Percentiles rank a stretch among this genome's conserved stretches.
Conservation (phyloP, 2,888 invertebrate species). For the Cosmia pyralina region DNA sequence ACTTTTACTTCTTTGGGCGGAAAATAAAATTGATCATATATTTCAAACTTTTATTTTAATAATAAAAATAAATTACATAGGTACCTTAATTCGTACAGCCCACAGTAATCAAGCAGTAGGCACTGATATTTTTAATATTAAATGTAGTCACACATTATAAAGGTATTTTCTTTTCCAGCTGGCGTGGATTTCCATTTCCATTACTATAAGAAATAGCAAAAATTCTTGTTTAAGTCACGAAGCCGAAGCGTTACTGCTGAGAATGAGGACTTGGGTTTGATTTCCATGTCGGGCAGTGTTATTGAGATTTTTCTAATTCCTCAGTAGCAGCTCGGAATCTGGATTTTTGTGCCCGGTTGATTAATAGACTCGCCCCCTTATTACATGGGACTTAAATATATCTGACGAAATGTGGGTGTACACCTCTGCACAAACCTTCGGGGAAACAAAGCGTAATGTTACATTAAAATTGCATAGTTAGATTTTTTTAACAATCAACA, state of each 20-base stretch:
- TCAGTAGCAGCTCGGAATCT: not conserved
- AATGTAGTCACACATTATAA: constrained; percentile 6
- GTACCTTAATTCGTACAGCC: constrained; percentile 42
- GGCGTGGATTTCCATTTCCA: not conserved
- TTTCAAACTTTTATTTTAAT: constrained; percentile 64
- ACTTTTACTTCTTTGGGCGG: not conserved
- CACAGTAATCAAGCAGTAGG: constrained; percentile 45
- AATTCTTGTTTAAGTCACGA: not conserved
- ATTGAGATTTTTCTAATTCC: not conserved
- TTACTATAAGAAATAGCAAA: not conserved
- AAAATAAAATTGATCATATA: constrained; percentile 18
- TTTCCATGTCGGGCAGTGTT: not conserved
- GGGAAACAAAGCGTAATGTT: too few relatives aligned
- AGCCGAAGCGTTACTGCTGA: not conserved
- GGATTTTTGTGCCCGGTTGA: not conserved
- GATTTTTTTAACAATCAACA: not conserved
- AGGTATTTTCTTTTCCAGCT: not conserved
- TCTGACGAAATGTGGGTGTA: not conserved
- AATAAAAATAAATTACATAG: constrained; percentile 69
- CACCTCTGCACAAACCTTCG: too few relatives aligned
- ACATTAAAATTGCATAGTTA: not conserved
- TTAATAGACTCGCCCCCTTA: not conserved
- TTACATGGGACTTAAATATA: not conserved
- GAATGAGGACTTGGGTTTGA: too few relatives aligned
- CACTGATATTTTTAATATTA: constrained; percentile 24